Evolutionary conservation across 2,113 vertebrate species (phyloP).

Genomic region (Misgurnus mizolepis): DNA sequence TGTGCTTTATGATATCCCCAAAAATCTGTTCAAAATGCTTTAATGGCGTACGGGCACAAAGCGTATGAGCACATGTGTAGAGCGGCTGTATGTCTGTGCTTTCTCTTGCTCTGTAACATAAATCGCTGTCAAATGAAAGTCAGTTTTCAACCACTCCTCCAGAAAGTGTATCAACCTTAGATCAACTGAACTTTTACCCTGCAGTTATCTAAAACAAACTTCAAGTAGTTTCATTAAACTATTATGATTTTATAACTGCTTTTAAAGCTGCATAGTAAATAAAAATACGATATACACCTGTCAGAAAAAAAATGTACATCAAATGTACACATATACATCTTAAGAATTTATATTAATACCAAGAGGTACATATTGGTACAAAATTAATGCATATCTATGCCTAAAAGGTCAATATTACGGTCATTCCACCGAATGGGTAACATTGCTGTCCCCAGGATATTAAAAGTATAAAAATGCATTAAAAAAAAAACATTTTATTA

Average conservation of each 20-base stretch:
- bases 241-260: neutral
- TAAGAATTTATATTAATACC: too few species aligned
- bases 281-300: too few species aligned
- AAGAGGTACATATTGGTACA: too few species aligned
- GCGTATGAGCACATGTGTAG: constrained; percentile 69
- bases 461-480: too few species aligned
- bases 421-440: too few species aligned
- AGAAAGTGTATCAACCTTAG: constrained; percentile 52
- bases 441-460: too few species aligned
- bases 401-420: too few species aligned
- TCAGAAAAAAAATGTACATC: too few species aligned
- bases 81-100: constrained; percentile 62
- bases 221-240: neutral
- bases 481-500: too few species aligned
- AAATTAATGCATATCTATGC: too few species aligned
- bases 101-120: constrained; percentile 58
- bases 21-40: constrained; percentile 73
- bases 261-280: too few species aligned
- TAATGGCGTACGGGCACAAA: constrained; percentile 58
- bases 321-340: too few species aligned
- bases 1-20: constrained; percentile 75
- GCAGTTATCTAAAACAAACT: neutral
- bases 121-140: constrained; percentile 71
- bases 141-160: constrained; percentile 59
- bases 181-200: constrained; percentile 49